These are phyloP conservation scores for Enteromius argenteus DNA, from an alignment of 2,797 vertebrate genomes.

Conservation along the genomic window DNA sequence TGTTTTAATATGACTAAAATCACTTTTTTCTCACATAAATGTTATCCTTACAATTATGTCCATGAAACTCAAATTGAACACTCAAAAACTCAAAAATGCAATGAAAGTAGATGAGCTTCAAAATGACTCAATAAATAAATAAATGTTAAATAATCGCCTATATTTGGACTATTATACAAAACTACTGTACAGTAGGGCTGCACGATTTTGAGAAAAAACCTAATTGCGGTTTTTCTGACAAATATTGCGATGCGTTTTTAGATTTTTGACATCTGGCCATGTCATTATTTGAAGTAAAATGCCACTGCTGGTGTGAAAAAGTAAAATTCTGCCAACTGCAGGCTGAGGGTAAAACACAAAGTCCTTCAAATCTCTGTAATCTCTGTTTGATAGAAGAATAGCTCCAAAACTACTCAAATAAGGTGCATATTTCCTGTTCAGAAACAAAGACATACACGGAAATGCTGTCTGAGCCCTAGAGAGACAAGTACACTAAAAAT, in stretches of 20 bases:
- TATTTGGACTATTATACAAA: neutral
- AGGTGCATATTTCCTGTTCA: slow-evolving; percentile 52
- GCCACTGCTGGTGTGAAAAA: slow-evolving; percentile 58
- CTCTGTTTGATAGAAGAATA: slow-evolving; percentile 66
- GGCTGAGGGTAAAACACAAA: slow-evolving; percentile 59
- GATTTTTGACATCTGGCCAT: slow-evolving; percentile 65
- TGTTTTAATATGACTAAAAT: neutral
- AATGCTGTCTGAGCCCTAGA: neutral
- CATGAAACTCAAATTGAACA: neutral
- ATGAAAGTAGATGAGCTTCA: neutral
- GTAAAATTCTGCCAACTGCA: slow-evolving; percentile 64
- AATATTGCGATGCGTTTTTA: too few relatives aligned
- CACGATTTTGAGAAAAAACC: too few relatives aligned
- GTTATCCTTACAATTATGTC: neutral
- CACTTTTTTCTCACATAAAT: too few relatives aligned
- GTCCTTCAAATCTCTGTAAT: slow-evolving; percentile 64
- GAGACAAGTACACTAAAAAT: slow-evolving; percentile 5
- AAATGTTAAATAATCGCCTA: neutral
- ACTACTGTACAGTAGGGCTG: neutral
- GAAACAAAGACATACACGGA: slow-evolving; percentile 26
- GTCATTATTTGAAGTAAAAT: slow-evolving; percentile 32
- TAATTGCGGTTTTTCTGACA: too few relatives aligned
- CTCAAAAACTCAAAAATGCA: neutral
- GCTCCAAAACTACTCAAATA: slow-evolving; percentile 60
- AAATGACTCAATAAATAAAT: neutral